Conservation (phyloP, 37 sponge, comb jelly and placozoan genomes). For the Cliona cf. orientalis region DNA sequence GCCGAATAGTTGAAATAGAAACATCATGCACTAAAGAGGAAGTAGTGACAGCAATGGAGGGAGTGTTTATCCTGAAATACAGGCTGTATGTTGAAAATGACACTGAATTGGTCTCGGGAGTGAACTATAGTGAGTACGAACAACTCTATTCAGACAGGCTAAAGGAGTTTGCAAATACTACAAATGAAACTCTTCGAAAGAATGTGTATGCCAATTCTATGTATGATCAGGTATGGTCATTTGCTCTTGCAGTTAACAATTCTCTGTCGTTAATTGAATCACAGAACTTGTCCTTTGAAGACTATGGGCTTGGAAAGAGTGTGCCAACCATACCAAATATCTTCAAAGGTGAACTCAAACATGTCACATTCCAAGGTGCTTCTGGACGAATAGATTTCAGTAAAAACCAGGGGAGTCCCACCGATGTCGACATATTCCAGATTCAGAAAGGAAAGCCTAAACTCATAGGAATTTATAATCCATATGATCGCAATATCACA, state of each 20-base stretch:
- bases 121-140: constrained; percentile 26
- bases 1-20: not conserved
- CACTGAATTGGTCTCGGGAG: constrained; percentile 2
- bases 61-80: constrained; percentile 16
- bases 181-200: not conserved
- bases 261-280: too few species aligned
- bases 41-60: constrained; percentile 25
- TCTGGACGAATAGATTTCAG: not conserved
- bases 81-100: not conserved
- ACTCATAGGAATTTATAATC: constrained; percentile 8
- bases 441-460: constrained; percentile 4
- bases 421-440: constrained; percentile 15
- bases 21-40: constrained; percentile 7
- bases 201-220: constrained; percentile 21
- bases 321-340: too few species aligned
- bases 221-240: constrained; percentile 56
- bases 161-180: not conserved
- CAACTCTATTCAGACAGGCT: constrained; percentile 29
- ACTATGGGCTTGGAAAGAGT: too few species aligned
- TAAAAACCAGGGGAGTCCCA: not conserved
- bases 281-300: too few species aligned
- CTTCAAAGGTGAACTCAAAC: not conserved
- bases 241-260: constrained; percentile 53
- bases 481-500: not conserved
- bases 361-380: constrained; percentile 25